A percentile compares a stretch with the other conserved stretches of the same genome.
These are phyloP conservation scores for Eupeodes corollae DNA, from an alignment of 1,140 invertebrate species.

Conservation along the genomic window DNA sequence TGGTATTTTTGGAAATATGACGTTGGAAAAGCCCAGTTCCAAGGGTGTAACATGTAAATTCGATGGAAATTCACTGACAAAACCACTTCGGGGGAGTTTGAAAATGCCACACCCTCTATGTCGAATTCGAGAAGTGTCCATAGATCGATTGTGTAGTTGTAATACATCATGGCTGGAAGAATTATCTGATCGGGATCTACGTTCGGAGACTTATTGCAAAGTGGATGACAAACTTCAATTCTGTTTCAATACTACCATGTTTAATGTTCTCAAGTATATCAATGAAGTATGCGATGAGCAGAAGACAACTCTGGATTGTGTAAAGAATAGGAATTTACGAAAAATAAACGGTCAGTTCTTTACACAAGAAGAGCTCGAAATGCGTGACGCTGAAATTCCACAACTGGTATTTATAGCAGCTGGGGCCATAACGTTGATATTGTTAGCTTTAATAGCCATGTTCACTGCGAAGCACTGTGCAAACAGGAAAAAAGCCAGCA, in stretches of 20 bases:
- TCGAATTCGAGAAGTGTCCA: constrained; percentile 10
- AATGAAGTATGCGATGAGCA: constrained; percentile 22
- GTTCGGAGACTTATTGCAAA: constrained; percentile 23
- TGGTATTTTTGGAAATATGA: constrained; percentile 15
- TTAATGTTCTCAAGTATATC: constrained; percentile 16
- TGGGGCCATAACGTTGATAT: neutral
- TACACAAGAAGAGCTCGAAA: constrained; percentile 12
- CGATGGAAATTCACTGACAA: constrained; percentile 19
- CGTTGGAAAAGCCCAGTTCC: constrained; percentile 10
- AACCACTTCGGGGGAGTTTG: constrained; percentile 15
- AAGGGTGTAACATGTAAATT: constrained; percentile 18
- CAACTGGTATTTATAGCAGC: constrained; percentile 5
- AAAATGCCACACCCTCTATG: constrained; percentile 21
- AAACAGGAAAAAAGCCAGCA: neutral
- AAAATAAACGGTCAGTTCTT: constrained; percentile 11
- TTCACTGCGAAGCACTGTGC: neutral
- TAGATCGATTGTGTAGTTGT: constrained; percentile 19
- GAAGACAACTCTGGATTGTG: constrained; percentile 14
- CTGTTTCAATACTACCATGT: constrained; percentile 23
- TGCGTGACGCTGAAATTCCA: neutral
- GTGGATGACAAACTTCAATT: constrained; percentile 5
- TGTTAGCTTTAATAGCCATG: constrained; percentile 1
- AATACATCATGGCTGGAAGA: constrained; percentile 12
- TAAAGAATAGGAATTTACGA: constrained; percentile 8
- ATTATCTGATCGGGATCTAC: constrained; percentile 19